Evolutionary conservation across 2,113 vertebrate genomes (phyloP), one percentile per base, ranked within the genome.

Genomic region (Glaucomys volans): DNA sequence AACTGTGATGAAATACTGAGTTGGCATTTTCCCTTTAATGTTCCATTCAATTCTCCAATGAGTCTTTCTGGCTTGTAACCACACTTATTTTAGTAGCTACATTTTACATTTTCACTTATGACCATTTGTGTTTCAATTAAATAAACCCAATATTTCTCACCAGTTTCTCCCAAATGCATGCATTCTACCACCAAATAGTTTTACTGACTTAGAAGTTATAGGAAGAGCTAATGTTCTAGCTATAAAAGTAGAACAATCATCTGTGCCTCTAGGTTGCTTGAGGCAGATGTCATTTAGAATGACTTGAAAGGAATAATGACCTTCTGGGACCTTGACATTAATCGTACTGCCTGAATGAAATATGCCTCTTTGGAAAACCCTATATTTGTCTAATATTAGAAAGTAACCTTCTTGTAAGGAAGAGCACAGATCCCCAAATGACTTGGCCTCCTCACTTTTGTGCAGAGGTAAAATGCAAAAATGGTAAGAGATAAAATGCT

Each of bases 221-320:
- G 81, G 11, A 94, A 92, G 50, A 86, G 40, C 9, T 92, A 94
- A 81, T 94, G 74, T 88, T 95, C 88, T 95, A 67, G 77, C 84
- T 85, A 50, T 89, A 91, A 91, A 98, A 94, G 88, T 79, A 64
- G 59, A 97, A 96, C 72, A 96, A 97, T 97, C 72, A 89, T 3
- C 66, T 88, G 14, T 96, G 93, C 92, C 93, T 96, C 77, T 86
- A 75, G 96, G 91, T 86, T 97, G 94, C 97, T 94, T 42, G 85
- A 96, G 95, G 94, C 97, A 93, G 44, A 86, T 95, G 94, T 88
- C 97, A 95, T 91, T 95, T 76, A 28, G 22, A 92, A 62, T 74
- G 40, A 91, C 94, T 91, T 96, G 47, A 97, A 97, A 97, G 62
- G 24, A 54, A 85, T 97, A 92, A 92, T 95, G 96, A 97, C 95